Evolutionary conservation across 1,140 invertebrate species (phyloP).

Genomic region (Arion vulgaris): DNA sequence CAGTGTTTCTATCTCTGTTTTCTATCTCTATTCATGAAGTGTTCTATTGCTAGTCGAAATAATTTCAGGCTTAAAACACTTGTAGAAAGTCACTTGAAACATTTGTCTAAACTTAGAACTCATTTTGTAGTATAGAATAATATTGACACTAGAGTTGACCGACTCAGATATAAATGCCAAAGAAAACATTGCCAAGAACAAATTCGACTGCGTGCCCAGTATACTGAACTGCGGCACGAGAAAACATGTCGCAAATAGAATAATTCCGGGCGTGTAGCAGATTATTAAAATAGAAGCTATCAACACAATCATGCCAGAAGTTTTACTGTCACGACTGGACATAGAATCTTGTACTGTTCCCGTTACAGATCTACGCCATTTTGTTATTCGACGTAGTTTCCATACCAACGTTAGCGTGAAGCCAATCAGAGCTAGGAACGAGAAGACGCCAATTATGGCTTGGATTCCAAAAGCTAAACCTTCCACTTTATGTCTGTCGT

Average conservation of each 20-base stretch:
- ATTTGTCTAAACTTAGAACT: not conserved
- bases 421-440: not conserved
- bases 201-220: not conserved
- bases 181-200: not conserved
- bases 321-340: not conserved
- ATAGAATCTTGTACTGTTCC: not conserved
- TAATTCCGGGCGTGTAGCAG: not conserved
- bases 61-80: not conserved
- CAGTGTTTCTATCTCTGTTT: no score
- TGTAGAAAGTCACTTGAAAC: not conserved
- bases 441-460: not conserved
- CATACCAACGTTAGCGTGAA: not conserved
- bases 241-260: not conserved
- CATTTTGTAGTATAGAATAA: conserved; percentile 27
- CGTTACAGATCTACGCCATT: not conserved
- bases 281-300: not conserved
- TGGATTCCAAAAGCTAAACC: not conserved
- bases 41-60: no score
- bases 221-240: conserved; percentile 5
- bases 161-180: not conserved
- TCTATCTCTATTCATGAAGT: no score
- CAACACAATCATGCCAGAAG: not conserved
- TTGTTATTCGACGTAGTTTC: not conserved
- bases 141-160: conserved; percentile 18
- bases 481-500: not conserved